Evolutionary conservation across 2,888 invertebrate genomes (phyloP).

Genomic region (Dendrolimus houi): DNA sequence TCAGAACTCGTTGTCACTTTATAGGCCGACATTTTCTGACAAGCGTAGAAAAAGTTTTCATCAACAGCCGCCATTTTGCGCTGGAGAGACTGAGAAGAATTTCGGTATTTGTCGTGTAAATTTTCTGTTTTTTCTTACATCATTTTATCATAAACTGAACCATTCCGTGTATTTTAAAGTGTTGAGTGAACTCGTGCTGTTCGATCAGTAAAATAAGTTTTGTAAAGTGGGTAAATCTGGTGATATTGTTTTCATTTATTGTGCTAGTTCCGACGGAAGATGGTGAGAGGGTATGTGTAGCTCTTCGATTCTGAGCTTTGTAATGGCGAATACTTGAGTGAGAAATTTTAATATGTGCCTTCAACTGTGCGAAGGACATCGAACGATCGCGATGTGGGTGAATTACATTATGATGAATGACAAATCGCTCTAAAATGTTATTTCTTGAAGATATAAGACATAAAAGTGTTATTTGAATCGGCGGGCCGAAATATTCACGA

Average conservation of each 20-base stretch:
- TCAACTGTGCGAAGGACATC: constrained; percentile 83
- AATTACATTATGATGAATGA: constrained; percentile 74
- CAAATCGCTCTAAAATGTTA: constrained; percentile 74
- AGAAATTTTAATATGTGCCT: constrained; percentile 85
- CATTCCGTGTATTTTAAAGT: constrained; percentile 78
- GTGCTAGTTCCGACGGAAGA: constrained; percentile 84
- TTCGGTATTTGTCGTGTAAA: constrained; percentile 84
- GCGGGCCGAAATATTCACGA: constrained; percentile 78
- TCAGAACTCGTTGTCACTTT: constrained; percentile 51
- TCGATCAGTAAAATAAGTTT: constrained; percentile 64
- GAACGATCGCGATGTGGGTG: constrained; percentile 81
- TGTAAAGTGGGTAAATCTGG: constrained; percentile 69
- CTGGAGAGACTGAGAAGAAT: constrained; percentile 86
- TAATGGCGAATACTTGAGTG: constrained; percentile 88
- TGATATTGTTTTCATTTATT: constrained; percentile 82
- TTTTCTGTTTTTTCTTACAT: constrained; percentile 79
- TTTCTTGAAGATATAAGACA: constrained; percentile 71
- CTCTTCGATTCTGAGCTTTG: constrained; percentile 82
- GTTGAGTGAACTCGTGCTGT: constrained; percentile 72
- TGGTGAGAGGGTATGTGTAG: constrained; percentile 84
- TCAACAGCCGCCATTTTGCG: constrained; percentile 97
- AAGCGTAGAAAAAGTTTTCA: constrained; percentile 97
- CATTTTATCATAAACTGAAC: constrained; percentile 73
- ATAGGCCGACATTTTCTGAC: constrained; percentile 85
- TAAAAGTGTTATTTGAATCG: constrained; percentile 75